Conservation (phyloP, 1,140 invertebrate species). For the Aphis gossypii region DNA sequence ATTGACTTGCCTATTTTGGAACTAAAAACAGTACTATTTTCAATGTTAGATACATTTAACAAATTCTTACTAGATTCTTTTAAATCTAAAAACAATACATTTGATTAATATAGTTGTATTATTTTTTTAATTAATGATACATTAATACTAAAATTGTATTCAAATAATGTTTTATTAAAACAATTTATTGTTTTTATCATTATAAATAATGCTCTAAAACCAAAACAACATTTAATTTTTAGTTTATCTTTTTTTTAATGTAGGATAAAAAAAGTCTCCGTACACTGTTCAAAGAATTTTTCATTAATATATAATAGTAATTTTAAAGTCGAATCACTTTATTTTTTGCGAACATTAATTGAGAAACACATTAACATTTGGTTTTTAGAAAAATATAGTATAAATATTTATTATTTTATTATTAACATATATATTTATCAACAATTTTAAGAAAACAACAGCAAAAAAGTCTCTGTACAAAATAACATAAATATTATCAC, state of each 20-base stretch:
- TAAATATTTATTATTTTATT: background rate
- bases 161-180: background rate
- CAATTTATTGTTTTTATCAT: no score
- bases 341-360: no score
- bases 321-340: no score
- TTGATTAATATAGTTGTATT: background rate
- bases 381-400: background rate
- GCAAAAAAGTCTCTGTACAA: constrained; percentile 6
- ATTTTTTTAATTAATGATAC: background rate
- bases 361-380: no score
- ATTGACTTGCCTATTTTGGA: background rate
- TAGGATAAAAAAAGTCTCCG: no score
- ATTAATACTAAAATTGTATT: background rate
- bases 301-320: no score
- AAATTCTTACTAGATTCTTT: background rate
- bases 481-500: no score
- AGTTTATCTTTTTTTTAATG: background rate
- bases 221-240: background rate
- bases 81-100: constrained; percentile 7
- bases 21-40: background rate
- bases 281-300: no score
- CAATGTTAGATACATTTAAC: background rate
- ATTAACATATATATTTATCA: background rate
- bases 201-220: background rate
- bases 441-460: constrained; percentile 11